Evolutionary conservation across 2,888 invertebrate genomes (phyloP).

Genomic region (Cremastinae sp.): DNA sequence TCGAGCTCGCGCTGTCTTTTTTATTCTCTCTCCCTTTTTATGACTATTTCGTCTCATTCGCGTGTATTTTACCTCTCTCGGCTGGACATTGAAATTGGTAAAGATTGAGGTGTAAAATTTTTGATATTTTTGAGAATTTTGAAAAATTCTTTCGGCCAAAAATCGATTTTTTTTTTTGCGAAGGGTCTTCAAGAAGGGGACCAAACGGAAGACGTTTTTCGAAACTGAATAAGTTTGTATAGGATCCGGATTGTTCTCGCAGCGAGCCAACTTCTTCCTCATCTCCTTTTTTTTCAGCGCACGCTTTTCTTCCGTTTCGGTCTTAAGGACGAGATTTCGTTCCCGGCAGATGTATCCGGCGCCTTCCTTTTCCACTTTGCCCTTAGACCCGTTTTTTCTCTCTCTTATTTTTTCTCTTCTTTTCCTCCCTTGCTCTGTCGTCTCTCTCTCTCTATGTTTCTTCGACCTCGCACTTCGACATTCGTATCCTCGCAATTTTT

Average conservation of each 20-base stretch:
- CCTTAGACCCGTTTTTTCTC: conserved; percentile 46
- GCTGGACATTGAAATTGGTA: too few relatives aligned
- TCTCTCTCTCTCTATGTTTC: conserved; percentile 18
- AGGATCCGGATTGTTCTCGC: conserved; percentile 45
- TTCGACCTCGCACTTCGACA: conserved; percentile 1
- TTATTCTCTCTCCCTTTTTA: conserved; percentile 23
- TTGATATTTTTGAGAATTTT: neutral
- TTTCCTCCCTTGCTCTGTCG: conserved; percentile 27
- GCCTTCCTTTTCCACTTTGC: conserved; percentile 51
- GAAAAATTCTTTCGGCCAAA: neutral
- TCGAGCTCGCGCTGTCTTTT: conserved; percentile 7
- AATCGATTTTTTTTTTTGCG: conserved; percentile 16
- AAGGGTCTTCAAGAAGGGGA: neutral
- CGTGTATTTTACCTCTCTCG: too few relatives aligned
- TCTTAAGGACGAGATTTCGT: conserved; percentile 24
- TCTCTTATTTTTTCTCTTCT: conserved; percentile 10
- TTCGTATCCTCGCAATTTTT: neutral
- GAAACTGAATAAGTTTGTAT: conserved; percentile 48
- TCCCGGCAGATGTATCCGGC: conserved; percentile 63
- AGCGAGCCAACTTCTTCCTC: conserved; percentile 28
- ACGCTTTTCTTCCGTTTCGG: conserved; percentile 45
- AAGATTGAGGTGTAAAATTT: too few relatives aligned
- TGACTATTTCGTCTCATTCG: neutral
- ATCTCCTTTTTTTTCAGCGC: neutral
- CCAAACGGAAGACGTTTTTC: conserved; percentile 27